Conservation (phyloP, 2,888 invertebrate species). For the Agriopis aurantiaria region DNA sequence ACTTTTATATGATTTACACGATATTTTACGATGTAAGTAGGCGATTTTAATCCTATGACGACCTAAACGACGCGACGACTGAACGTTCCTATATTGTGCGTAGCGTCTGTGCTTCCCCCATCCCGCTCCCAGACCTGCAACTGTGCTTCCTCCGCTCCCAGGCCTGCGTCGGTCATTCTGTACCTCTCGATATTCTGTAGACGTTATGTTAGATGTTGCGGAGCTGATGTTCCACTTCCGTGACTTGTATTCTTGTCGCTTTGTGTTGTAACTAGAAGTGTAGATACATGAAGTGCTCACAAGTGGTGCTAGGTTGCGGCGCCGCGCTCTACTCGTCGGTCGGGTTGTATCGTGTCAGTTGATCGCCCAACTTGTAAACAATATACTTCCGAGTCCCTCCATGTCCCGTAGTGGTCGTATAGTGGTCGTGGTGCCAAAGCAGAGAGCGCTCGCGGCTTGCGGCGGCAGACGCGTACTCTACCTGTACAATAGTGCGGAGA, state of each 20-base stretch:
- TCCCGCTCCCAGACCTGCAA: slow-evolving; percentile 16
- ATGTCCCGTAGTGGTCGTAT: slow-evolving; percentile 26
- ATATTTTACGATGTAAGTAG: slow-evolving; percentile 59
- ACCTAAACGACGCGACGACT: slow-evolving; percentile 62
- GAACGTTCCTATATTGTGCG: slow-evolving; percentile 69
- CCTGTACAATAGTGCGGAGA: slow-evolving; percentile 51
- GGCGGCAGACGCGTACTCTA: slow-evolving; percentile 48
- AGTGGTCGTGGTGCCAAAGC: no score
- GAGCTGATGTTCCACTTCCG: slow-evolving; percentile 22
- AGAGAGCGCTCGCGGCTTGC: slow-evolving; percentile 4
- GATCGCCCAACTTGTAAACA: background rate
- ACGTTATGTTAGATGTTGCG: slow-evolving; percentile 11
- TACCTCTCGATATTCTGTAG: slow-evolving; percentile 4
- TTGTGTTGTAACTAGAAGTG: slow-evolving; percentile 29
- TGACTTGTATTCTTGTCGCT: slow-evolving; percentile 25
- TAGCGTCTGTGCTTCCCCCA: slow-evolving; percentile 64
- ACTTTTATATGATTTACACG: slow-evolving; percentile 59
- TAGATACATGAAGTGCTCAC: slow-evolving; percentile 59
- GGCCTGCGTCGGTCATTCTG: background rate
- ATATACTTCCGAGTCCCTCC: slow-evolving; percentile 60
- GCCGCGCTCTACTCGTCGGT: slow-evolving; percentile 6
- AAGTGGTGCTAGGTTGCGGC: slow-evolving; percentile 63
- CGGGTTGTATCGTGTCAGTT: slow-evolving; percentile 30
- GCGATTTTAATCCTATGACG: slow-evolving; percentile 63
- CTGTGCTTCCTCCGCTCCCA: slow-evolving; percentile 56